These are phyloP conservation scores for Monochamus alternatus DNA, from an alignment of 2,888 invertebrate species.

Conservation along the genomic window DNA sequence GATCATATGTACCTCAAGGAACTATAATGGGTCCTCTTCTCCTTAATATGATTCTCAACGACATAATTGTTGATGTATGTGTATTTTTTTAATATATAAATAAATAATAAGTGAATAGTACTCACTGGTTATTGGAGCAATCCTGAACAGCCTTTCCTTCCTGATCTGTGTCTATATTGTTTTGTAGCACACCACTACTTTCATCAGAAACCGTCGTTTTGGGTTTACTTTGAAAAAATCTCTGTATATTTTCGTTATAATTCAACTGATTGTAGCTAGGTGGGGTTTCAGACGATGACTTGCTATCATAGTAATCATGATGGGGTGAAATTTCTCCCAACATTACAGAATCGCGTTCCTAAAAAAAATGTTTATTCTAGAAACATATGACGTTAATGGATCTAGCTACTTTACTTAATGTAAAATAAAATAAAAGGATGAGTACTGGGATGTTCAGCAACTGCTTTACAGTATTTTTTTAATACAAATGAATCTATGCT, in stretches of 20 bases:
- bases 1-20: no score
- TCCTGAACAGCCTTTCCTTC: slow-evolving; percentile 65
- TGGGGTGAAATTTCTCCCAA: slow-evolving; percentile 89
- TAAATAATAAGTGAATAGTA: background rate
- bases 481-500: background rate
- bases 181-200: slow-evolving; percentile 67
- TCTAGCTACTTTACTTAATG: background rate
- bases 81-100: no score
- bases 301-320: slow-evolving; percentile 85
- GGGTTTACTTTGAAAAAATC: slow-evolving; percentile 80
- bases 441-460: background rate
- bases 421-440: slow-evolving; percentile 5
- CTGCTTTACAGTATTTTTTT: background rate
- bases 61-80: no score
- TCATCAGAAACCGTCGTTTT: slow-evolving; percentile 75
- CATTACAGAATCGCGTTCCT: slow-evolving; percentile 88
- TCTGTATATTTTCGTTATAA: slow-evolving; percentile 82
- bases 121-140: slow-evolving; percentile 63
- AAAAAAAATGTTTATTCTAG: slow-evolving; percentile 51
- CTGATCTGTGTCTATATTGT: slow-evolving; percentile 68
- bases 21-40: no score
- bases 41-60: no score
- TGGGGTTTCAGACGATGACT: slow-evolving; percentile 85
- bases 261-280: slow-evolving; percentile 90
- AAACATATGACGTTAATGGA: background rate